phyloP scores from a whole-genome alignment of 2,797 vertebrate species.

The Aphelocoma californica region DNA sequence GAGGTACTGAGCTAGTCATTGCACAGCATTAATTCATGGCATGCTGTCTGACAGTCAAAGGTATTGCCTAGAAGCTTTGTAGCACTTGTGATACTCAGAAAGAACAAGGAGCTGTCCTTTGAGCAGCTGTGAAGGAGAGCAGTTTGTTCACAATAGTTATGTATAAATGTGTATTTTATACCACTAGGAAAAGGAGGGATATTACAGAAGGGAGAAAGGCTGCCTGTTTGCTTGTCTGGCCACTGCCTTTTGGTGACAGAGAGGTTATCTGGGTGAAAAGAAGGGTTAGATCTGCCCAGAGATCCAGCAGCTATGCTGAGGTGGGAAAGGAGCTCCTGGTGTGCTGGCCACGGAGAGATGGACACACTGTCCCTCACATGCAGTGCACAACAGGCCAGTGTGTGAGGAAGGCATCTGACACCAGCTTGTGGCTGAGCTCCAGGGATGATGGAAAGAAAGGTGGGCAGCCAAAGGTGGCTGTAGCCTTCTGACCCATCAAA shows the following conservation, averaged over 20 bases:
- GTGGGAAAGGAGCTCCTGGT: background rate
- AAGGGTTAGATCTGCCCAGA: background rate
- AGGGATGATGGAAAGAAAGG: background rate
- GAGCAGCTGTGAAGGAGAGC: background rate
- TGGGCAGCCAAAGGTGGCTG: background rate
- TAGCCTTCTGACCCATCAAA: background rate
- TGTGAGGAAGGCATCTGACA: background rate
- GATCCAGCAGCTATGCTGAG: background rate
- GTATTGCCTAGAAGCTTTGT: background rate
- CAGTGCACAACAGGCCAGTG: background rate
- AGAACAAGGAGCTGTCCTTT: background rate
- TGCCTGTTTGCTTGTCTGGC: background rate
- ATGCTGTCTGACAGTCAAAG: background rate
- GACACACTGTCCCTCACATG: accelerated
- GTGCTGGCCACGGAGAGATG: background rate
- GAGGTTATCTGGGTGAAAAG: background rate
- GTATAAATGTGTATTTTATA: background rate
- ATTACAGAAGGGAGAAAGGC: background rate
- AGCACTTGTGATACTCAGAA: background rate
- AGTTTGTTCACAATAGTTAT: background rate
- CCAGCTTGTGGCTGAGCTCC: background rate
- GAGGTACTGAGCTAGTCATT: background rate
- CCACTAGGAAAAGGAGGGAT: background rate
- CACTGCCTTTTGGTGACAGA: background rate
- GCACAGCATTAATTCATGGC: background rate